A percentile compares a stretch with the other conserved stretches of the same genome.
phyloP scores from a whole-genome alignment of 92 coral and sea anemone genomes.

The Phymanthus crucifer region DNA sequence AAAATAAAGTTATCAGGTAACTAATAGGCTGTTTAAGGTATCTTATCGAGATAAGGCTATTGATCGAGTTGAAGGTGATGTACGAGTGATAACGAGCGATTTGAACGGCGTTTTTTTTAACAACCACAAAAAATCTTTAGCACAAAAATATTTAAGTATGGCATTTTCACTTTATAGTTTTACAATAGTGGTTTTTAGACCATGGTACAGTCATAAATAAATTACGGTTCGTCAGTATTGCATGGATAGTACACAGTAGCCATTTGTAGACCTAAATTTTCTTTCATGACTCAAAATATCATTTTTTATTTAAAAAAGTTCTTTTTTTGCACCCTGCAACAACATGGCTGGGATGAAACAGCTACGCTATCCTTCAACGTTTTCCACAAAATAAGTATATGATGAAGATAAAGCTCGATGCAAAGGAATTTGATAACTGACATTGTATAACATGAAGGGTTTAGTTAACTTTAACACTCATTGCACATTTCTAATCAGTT shows the following conservation, averaged over 20 bases:
- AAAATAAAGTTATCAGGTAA: neutral
- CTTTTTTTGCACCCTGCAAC: too few species aligned
- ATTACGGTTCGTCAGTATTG: too few species aligned
- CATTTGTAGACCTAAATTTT: too few species aligned
- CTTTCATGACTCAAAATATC: neutral
- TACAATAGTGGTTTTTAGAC: neutral
- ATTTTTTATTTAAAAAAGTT: neutral
- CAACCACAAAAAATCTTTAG: neutral
- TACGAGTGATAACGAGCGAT: neutral
- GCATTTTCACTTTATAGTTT: neutral
- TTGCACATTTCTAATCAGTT: neutral
- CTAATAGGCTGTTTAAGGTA: neutral
- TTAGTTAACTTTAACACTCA: neutral
- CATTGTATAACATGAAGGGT: neutral
- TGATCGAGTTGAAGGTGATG: neutral
- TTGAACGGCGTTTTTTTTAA: neutral
- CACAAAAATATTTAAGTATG: neutral
- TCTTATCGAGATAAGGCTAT: neutral
- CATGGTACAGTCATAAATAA: too few species aligned
- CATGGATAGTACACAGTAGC: too few species aligned
- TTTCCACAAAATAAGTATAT: neutral
- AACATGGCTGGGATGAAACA: too few species aligned
- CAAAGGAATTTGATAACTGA: neutral
- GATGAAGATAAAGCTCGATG: neutral
- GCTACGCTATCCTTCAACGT: neutral